These are phyloP conservation scores for Zeus faber DNA, from an alignment of 2,113 vertebrate genomes.

Conservation along the genomic window DNA sequence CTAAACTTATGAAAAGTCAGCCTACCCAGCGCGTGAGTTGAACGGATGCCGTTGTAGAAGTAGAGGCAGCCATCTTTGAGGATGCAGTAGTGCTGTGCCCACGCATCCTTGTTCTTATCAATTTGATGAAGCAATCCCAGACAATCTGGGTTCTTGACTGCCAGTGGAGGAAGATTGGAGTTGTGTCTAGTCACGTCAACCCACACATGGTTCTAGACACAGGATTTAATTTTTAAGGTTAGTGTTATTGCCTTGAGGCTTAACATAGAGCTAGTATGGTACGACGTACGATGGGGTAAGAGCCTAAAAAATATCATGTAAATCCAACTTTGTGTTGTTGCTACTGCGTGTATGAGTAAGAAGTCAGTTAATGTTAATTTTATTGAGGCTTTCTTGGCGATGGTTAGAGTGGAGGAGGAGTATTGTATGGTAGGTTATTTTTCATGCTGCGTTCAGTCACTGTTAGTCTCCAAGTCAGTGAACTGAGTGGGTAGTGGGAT, in stretches of 20 bases:
- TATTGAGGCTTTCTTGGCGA: too few relatives aligned
- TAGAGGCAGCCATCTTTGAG: constrained; percentile 89
- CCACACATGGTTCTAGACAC: constrained; percentile 85
- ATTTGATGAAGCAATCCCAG: constrained; percentile 85
- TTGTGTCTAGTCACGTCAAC: constrained; percentile 88
- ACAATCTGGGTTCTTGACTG: constrained; percentile 88
- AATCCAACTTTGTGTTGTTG: background rate
- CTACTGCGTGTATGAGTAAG: background rate
- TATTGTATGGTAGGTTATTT: too few relatives aligned
- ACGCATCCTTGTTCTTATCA: constrained; percentile 76
- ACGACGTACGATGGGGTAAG: background rate
- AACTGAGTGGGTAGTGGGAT: too few relatives aligned
- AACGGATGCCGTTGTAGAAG: constrained; percentile 83
- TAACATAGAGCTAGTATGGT: background rate
- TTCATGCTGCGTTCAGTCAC: too few relatives aligned
- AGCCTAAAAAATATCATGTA: background rate
- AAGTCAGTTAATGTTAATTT: background rate
- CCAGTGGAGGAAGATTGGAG: constrained; percentile 84
- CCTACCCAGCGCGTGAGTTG: constrained; percentile 83
- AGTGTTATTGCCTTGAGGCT: background rate
- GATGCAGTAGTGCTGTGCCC: constrained; percentile 85
- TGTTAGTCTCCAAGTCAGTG: too few relatives aligned
- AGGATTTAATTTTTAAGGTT: constrained; percentile 4
- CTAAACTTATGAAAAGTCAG: constrained; percentile 1
- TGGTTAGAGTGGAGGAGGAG: too few relatives aligned